These are phyloP conservation scores for Bathynomus jamesi DNA, from an alignment of 1,140 invertebrate genomes.

Conservation along the genomic window DNA sequence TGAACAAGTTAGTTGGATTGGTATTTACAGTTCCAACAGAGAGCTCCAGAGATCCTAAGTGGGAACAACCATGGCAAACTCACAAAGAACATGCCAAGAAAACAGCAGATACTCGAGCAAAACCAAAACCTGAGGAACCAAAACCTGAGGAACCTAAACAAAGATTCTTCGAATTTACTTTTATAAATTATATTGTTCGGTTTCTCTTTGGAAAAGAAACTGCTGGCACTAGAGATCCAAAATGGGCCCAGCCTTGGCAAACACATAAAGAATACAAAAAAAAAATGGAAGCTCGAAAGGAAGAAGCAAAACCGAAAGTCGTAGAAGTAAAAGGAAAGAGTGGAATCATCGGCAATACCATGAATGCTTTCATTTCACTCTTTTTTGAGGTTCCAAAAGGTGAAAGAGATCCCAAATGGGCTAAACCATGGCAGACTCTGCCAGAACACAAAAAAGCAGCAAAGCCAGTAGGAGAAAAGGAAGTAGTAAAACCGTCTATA, in stretches of 20 bases:
- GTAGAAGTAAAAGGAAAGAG: background rate
- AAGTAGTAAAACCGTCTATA: too few species aligned
- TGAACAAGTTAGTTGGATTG: background rate
- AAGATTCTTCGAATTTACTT: background rate
- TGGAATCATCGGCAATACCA: background rate
- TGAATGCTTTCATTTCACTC: background rate
- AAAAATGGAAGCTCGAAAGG: background rate
- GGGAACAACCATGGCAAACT: conserved; percentile 12
- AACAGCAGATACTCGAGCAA: background rate
- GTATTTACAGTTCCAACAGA: background rate
- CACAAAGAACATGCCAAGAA: conserved; percentile 3
- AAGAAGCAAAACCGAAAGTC: background rate
- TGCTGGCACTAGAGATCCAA: background rate
- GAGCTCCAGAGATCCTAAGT: conserved; percentile 1
- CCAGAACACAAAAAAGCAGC: background rate
- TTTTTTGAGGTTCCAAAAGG: background rate
- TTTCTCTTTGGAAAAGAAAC: conserved; percentile 11
- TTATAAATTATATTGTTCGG: conserved; percentile 13
- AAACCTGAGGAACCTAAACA: conserved; percentile 10
- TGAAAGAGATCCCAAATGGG: conserved; percentile 20
- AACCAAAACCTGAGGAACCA: conserved; percentile 5
- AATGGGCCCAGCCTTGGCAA: conserved; percentile 6
- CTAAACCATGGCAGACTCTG: conserved; percentile 23
- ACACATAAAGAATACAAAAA: conserved; percentile 7
- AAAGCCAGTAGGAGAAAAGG: background rate